phyloP scores from a whole-genome alignment of 2,113 vertebrate genomes.

The Platichthys flesus region DNA sequence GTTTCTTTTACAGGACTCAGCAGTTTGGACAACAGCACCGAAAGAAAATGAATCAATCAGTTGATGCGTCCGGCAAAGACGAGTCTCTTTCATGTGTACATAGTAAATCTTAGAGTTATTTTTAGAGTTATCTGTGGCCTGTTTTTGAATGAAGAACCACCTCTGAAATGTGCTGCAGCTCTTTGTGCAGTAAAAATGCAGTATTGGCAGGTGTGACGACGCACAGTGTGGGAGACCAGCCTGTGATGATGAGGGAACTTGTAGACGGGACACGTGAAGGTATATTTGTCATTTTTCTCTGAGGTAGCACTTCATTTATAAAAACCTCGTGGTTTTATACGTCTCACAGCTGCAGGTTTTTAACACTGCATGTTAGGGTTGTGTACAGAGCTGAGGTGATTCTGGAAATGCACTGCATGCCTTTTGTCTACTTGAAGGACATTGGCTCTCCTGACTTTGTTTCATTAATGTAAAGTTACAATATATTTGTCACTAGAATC shows the following conservation, averaged over 20 bases:
- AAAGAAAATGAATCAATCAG: slow-evolving; percentile 23
- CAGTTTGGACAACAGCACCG: slow-evolving; percentile 30
- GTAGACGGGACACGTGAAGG: not conserved
- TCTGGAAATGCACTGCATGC: slow-evolving; percentile 79
- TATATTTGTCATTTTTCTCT: slow-evolving; percentile 10
- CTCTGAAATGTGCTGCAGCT: slow-evolving; percentile 38
- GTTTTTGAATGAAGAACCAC: slow-evolving; percentile 41
- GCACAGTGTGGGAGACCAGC: not conserved
- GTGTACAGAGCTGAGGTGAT: slow-evolving; percentile 61
- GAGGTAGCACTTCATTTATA: slow-evolving; percentile 43
- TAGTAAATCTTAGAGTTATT: slow-evolving; percentile 60
- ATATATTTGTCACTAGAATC: slow-evolving; percentile 39
- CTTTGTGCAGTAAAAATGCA: slow-evolving; percentile 22
- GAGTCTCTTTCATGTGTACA: slow-evolving; percentile 61
- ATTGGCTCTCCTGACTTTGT: slow-evolving; percentile 60
- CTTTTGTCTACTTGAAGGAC: slow-evolving; percentile 66
- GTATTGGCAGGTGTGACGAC: slow-evolving; percentile 11
- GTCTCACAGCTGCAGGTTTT: slow-evolving; percentile 58
- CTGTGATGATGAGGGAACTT: not conserved
- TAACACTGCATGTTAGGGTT: slow-evolving; percentile 54
- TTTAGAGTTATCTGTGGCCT: slow-evolving; percentile 51
- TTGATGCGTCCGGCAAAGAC: slow-evolving; percentile 41
- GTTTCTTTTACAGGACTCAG: slow-evolving; percentile 50
- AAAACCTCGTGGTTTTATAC: slow-evolving; percentile 41
- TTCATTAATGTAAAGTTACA: slow-evolving; percentile 49